A percentile compares a stretch with the other conserved stretches of the same genome.
phyloP scores from a whole-genome alignment of 2,113 vertebrate species.

The Zosterops japonicus region DNA sequence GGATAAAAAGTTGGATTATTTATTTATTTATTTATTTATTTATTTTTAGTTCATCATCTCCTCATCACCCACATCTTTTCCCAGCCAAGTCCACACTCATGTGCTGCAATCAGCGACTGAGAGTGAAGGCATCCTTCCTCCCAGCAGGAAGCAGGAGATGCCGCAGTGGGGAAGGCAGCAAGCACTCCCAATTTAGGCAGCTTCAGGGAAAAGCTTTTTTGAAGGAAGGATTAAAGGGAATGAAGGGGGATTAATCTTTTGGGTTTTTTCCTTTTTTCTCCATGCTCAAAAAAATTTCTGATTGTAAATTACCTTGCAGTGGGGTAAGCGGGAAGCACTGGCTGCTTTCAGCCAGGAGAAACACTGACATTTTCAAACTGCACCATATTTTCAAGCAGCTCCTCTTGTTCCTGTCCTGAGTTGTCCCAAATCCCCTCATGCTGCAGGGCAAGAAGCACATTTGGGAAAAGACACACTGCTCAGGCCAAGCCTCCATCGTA shows the following conservation, averaged over 20 bases:
- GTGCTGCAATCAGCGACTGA: not conserved
- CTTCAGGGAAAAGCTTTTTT: not conserved
- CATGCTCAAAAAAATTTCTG: not conserved
- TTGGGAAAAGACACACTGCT: not conserved
- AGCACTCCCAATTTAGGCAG: rapidly evolving
- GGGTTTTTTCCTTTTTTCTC: not conserved
- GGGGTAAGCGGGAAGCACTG: not conserved
- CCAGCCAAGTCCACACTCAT: not conserved
- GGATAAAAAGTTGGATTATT: not conserved
- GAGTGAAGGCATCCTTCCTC: not conserved
- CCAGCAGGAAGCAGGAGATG: not conserved
- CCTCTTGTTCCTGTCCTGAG: not conserved
- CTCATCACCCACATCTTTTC: not conserved
- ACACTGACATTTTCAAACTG: not conserved
- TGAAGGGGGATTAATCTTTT: not conserved
- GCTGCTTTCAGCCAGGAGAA: not conserved
- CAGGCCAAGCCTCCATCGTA: not conserved
- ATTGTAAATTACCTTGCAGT: not conserved
- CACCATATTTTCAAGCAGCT: not conserved
- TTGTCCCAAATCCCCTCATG: rapidly evolving
- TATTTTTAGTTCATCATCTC: not conserved
- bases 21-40: not conserved
- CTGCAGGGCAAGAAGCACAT: rapidly evolving
- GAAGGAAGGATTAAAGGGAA: not conserved
- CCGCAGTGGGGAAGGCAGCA: rapidly evolving